Base-by-base conservation (phyloP, 2,888 invertebrate genomes). In the Andrena camellia region DNA sequence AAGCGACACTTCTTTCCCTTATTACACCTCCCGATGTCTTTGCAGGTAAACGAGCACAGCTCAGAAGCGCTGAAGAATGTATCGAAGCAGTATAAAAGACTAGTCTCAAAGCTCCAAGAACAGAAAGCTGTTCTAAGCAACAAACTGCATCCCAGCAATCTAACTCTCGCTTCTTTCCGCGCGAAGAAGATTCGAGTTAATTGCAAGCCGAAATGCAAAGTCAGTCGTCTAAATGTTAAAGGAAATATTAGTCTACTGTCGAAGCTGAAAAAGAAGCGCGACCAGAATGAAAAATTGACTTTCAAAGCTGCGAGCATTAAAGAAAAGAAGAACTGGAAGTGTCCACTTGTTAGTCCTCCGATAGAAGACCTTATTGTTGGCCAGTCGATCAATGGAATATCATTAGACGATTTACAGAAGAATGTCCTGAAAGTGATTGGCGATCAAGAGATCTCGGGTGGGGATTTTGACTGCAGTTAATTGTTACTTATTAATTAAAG, bases 331-430 rank as follows among this genome's bases (percentile, higher is more conserved):
- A 85, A 84, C 7, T 86, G 88, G 35, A 84, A 71, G 0, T 93
- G 93, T 75, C 93, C 93, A 1, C 52, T 86, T 20, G 87, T 90
- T 17, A 89, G 83, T 50, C 75, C 96, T 5, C 91, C 87, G 26
- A 93, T 95, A 2, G 91, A 94, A 74, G 91, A 95, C 33, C 85
- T 95, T 13, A 88, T 92, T 17, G 90, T 96, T 17, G 90, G 90
- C 2, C 95, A 95, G n/a, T 92, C 91, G 13, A 89, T 96, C 0
- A 96, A 96, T 90, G 93, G 94, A 10, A 89, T 95, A 3, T 92
- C 93, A 72, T 93, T 96, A 86, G 84, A 91, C 0, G 90, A 94
- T 10, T 89, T 96, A 35, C 81, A 94, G 31, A 92, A 94, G 70
- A 94, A 94, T 83, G 93, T 95, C 0, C 90, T 96, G 13, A 95